These are phyloP conservation scores for Semaprochilodus insignis DNA, from an alignment of 2,797 vertebrate species.

Conservation along the genomic window DNA sequence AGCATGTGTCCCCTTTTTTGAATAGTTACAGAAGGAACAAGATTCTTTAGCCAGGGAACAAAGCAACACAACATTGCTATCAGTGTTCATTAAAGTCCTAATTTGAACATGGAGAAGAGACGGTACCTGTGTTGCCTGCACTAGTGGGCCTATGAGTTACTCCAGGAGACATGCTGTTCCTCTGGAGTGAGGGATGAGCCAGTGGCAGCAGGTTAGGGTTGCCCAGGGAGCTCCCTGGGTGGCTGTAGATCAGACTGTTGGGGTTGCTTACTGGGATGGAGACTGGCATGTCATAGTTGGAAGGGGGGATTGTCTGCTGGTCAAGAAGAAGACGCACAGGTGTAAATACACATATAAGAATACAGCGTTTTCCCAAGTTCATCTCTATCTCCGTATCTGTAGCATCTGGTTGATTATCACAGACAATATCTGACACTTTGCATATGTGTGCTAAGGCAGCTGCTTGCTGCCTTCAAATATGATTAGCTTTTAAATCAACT, in stretches of 20 bases:
- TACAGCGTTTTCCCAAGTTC: background rate
- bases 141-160: constrained; percentile 89
- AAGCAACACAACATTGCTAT: background rate
- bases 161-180: constrained; percentile 94
- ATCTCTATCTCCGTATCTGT: too few relatives aligned
- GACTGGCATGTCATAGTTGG: constrained; percentile 94
- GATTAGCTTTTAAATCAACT: too few relatives aligned
- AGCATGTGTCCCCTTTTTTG: too few relatives aligned
- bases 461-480: too few relatives aligned
- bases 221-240: constrained; percentile 84
- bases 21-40: background rate
- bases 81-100: background rate
- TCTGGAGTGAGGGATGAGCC: constrained; percentile 87
- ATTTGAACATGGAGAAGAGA: background rate
- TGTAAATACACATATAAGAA: background rate
- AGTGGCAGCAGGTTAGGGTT: constrained; percentile 91
- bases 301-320: constrained; percentile 88
- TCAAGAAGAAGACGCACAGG: background rate
- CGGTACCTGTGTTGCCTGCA: constrained; percentile 82
- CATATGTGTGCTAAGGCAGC: constrained; percentile 11
- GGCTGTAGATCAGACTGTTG: constrained; percentile 90
- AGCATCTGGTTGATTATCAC: too few relatives aligned
- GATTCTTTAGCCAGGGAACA: background rate
- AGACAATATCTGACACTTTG: too few relatives aligned
- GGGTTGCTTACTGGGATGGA: constrained; percentile 87